Conservation (phyloP, 2,888 invertebrate species). For the Criorhina ranunculi region DNA sequence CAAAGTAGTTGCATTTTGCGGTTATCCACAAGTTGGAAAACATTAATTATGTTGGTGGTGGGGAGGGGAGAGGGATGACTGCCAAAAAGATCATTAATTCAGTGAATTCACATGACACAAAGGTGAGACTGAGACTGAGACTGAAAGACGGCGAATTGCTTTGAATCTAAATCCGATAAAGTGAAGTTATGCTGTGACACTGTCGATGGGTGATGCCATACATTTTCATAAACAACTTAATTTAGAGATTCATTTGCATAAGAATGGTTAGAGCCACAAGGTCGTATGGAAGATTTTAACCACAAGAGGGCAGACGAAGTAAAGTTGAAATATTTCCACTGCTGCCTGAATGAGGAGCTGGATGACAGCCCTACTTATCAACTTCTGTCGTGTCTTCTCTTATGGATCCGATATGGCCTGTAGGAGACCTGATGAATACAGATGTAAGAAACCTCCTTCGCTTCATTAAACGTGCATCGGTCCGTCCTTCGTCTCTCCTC, state of each 20-base stretch:
- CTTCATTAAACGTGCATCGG: too few species aligned
- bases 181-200: constrained; percentile 31
- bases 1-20: constrained; percentile 17
- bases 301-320: neutral
- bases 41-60: constrained; percentile 53
- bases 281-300: constrained; percentile 12
- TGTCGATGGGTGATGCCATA: constrained; percentile 20
- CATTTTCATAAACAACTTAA: constrained; percentile 62
- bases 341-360: too few species aligned
- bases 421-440: too few species aligned
- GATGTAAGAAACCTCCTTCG: too few species aligned
- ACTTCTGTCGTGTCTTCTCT: too few species aligned
- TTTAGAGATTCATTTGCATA: constrained; percentile 56
- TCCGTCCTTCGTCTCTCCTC: too few species aligned
- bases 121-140: too few species aligned
- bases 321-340: too few species aligned
- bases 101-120: constrained; percentile 12
- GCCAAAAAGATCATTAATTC: constrained; percentile 54
- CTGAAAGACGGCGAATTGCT: constrained; percentile 49
- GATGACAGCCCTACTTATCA: too few species aligned
- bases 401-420: too few species aligned
- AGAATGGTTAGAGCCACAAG: constrained; percentile 28
- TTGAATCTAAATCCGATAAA: constrained; percentile 51
- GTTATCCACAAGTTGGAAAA: constrained; percentile 2
- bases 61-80: neutral